phyloP scores from a whole-genome alignment of 2,888 invertebrate species.

The Epinotia demarniana region DNA sequence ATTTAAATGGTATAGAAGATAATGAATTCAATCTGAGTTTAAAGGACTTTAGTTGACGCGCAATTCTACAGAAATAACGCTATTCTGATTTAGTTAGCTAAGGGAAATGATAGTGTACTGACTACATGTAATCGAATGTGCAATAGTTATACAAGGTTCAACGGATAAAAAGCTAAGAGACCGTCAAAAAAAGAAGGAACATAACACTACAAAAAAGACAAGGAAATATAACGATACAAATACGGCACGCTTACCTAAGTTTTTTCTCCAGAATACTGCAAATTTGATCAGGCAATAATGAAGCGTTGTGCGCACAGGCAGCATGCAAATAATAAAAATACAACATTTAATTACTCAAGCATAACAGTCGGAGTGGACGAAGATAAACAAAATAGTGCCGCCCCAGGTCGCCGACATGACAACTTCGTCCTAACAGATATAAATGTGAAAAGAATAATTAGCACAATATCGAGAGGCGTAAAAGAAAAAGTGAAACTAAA shows the following conservation, averaged over 20 bases:
- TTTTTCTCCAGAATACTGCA: constrained; percentile 93
- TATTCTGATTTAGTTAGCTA: neutral
- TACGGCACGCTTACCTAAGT: constrained; percentile 88
- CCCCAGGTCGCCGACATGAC: constrained; percentile 15
- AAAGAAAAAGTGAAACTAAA: constrained; percentile 42
- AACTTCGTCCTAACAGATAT: constrained; percentile 32
- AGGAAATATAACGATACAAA: constrained; percentile 47
- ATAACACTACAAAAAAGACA: constrained; percentile 24
- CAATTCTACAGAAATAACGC: neutral
- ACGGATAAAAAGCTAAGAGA: constrained; percentile 21
- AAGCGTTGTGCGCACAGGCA: constrained; percentile 85
- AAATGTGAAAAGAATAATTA: constrained; percentile 38
- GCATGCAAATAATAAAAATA: constrained; percentile 84
- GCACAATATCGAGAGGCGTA: constrained; percentile 32
- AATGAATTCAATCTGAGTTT: neutral
- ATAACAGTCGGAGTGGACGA: constrained; percentile 47
- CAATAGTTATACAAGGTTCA: neutral
- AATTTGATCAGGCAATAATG: constrained; percentile 82
- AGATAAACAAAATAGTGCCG: constrained; percentile 48
- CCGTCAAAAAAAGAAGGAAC: constrained; percentile 35
- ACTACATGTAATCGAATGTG: neutral
- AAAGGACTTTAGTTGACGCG: neutral
- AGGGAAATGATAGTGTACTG: constrained; percentile 1
- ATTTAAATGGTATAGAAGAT: neutral
- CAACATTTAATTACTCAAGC: constrained; percentile 76